Conservation (phyloP, 2,888 invertebrate genomes). For the Ectemnius continuus region DNA sequence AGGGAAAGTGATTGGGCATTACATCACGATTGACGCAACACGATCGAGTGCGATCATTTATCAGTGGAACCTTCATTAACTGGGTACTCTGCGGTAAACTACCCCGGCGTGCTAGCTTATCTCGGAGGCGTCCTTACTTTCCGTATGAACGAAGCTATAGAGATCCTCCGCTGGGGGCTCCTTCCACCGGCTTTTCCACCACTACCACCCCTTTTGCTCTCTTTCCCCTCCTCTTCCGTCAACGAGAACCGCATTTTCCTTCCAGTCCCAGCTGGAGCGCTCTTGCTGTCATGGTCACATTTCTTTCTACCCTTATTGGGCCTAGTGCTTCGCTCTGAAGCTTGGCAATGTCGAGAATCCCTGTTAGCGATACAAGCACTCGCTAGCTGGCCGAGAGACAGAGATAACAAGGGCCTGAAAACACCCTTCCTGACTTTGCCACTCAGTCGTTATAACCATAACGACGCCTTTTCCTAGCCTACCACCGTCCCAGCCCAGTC, state of each 20-base stretch:
- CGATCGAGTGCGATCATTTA: slow-evolving; percentile 57
- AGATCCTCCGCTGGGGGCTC: slow-evolving; percentile 45
- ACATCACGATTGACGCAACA: neutral
- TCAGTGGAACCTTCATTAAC: slow-evolving; percentile 73
- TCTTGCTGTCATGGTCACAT: slow-evolving; percentile 36
- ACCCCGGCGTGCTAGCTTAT: slow-evolving; percentile 70
- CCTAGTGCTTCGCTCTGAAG: slow-evolving; percentile 12
- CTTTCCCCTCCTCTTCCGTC: neutral
- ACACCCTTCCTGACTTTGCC: slow-evolving; percentile 62
- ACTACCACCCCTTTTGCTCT: slow-evolving; percentile 13
- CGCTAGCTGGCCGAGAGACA: slow-evolving; percentile 52
- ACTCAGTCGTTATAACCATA: slow-evolving; percentile 69
- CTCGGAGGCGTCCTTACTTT: slow-evolving; percentile 58
- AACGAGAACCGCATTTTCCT: slow-evolving; percentile 6
- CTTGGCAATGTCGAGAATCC: slow-evolving; percentile 13
- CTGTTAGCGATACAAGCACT: slow-evolving; percentile 21
- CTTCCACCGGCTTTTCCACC: slow-evolving; percentile 32
- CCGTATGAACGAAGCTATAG: slow-evolving; percentile 45
- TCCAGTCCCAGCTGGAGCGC: slow-evolving; percentile 24
- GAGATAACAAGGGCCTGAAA: slow-evolving; percentile 71
- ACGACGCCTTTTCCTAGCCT: slow-evolving; percentile 58
- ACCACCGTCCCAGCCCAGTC: slow-evolving; percentile 33
- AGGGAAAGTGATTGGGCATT: no score
- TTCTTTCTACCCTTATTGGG: slow-evolving; percentile 28
- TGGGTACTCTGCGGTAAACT: slow-evolving; percentile 66